These are phyloP conservation scores for Agriotes lineatus DNA, from an alignment of 2,888 invertebrate genomes.

Conservation along the genomic window DNA sequence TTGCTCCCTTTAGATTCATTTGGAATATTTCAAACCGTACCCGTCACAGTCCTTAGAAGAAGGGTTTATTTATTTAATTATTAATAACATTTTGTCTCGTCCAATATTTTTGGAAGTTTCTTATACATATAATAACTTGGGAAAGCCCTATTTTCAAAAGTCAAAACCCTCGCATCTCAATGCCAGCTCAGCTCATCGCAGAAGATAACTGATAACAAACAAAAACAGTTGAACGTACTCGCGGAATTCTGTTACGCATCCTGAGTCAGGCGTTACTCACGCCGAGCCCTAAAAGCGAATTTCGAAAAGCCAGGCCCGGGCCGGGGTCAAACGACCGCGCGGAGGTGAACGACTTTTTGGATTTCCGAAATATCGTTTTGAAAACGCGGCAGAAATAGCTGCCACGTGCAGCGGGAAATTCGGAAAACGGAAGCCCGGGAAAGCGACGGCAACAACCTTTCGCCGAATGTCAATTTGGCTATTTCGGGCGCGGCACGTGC, in stretches of 20 bases:
- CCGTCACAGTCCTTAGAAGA: too few relatives aligned
- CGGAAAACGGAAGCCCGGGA: background rate
- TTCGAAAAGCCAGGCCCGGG: slow-evolving; percentile 11
- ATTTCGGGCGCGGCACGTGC: slow-evolving; percentile 11
- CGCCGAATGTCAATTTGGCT: slow-evolving; percentile 9
- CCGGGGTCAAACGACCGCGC: background rate
- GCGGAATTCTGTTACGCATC: background rate
- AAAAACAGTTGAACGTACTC: background rate
- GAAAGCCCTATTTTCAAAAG: too few relatives aligned
- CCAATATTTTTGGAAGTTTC: too few relatives aligned
- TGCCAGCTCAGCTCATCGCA: too few relatives aligned
- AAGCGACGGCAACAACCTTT: slow-evolving; percentile 14
- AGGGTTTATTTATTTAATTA: too few relatives aligned
- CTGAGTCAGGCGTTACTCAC: slow-evolving; percentile 1
- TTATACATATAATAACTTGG: too few relatives aligned
- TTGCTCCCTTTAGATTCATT: too few relatives aligned
- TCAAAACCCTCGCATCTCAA: too few relatives aligned
- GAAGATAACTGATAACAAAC: background rate
- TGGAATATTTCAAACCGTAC: too few relatives aligned
- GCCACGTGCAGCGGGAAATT: background rate
- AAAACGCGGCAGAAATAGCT: background rate
- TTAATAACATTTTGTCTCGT: too few relatives aligned
- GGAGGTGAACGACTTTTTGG: slow-evolving; percentile 22
- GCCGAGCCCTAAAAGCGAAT: background rate
- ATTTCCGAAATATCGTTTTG: slow-evolving; percentile 9